These are phyloP conservation scores for Morpho deidamia DNA, from an alignment of 2,888 invertebrate genomes.

Conservation along the genomic window DNA sequence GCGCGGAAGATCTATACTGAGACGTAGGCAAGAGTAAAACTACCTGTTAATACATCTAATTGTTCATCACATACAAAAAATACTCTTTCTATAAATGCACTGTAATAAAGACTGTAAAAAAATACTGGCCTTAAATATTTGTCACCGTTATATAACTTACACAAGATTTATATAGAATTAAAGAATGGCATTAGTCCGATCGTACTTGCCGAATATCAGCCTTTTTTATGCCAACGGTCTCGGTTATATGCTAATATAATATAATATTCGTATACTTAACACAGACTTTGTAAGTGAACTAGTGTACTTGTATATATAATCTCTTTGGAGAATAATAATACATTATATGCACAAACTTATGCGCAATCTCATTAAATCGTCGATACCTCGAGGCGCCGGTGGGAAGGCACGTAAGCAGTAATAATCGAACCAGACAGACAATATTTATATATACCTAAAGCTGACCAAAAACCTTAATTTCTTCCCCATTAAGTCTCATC, in stretches of 20 bases:
- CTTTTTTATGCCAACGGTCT: conserved; percentile 42
- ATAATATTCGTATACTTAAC: conserved; percentile 72
- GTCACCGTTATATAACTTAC: conserved; percentile 20
- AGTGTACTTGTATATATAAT: conserved; percentile 32
- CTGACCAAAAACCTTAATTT: conserved; percentile 29
- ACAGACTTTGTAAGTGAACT: conserved; percentile 61
- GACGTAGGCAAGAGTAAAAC: conserved; percentile 28
- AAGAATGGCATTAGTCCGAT: conserved; percentile 1
- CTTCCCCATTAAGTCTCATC: conserved; percentile 12
- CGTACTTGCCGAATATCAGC: conserved; percentile 24
- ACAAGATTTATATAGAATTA: conserved; percentile 8
- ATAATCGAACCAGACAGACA: conserved; percentile 47
- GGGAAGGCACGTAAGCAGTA: conserved; percentile 67
- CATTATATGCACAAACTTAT: conserved; percentile 49
- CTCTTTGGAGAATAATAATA: conserved; percentile 68
- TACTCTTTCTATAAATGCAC: conserved; percentile 28
- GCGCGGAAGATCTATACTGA: conserved; percentile 56
- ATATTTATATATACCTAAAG: conserved; percentile 28
- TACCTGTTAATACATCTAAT: not conserved
- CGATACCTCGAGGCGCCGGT: conserved; percentile 54
- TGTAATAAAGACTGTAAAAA: conserved; percentile 29
- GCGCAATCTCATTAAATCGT: conserved; percentile 41
- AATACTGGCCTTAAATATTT: conserved; percentile 28
- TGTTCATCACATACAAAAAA: conserved; percentile 23
- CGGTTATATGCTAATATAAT: conserved; percentile 36